A percentile compares a stretch with the other conserved stretches of the same genome.
Conservation (phyloP, 2,113 vertebrate genomes). For the Ictidomys tridecemlineatus region DNA sequence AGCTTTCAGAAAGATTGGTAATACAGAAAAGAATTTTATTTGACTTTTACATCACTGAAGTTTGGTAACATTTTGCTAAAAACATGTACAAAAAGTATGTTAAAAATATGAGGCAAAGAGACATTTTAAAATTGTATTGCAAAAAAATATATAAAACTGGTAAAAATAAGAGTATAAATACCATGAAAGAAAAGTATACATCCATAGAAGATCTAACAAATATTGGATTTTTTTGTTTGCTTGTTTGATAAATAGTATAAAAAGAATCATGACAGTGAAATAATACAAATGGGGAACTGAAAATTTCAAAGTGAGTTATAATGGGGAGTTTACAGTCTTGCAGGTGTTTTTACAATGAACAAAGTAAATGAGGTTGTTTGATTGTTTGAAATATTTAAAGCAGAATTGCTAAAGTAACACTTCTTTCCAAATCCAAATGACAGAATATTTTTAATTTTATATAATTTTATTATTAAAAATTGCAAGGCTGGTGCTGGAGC, state of each 20-base stretch:
- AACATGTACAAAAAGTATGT: not conserved
- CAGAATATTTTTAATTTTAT: not conserved
- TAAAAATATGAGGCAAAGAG: not conserved
- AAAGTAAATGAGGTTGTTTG: not conserved
- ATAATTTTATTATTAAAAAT: not conserved
- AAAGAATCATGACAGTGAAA: no score
- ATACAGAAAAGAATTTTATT: not conserved
- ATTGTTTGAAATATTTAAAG: not conserved
- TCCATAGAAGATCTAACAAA: not conserved
- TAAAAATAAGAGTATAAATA: not conserved
- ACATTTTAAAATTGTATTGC: not conserved
- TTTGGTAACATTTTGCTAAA: not conserved
- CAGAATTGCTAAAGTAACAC: not conserved
- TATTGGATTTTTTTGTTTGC: not conserved
- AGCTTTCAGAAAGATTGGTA: no score
- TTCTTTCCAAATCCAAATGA: not conserved
- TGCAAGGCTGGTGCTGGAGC: no score
- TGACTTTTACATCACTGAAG: not conserved
- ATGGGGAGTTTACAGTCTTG: not conserved
- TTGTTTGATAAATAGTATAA: not conserved
- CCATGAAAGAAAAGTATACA: not conserved
- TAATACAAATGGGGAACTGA: not conserved
- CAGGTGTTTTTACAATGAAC: not conserved
- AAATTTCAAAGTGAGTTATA: not conserved
- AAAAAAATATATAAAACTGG: no score